Evolutionary conservation across 2,888 invertebrate species (phyloP), one percentile per base, ranked within the genome.

Genomic region (Alloplasta piceator): DNA sequence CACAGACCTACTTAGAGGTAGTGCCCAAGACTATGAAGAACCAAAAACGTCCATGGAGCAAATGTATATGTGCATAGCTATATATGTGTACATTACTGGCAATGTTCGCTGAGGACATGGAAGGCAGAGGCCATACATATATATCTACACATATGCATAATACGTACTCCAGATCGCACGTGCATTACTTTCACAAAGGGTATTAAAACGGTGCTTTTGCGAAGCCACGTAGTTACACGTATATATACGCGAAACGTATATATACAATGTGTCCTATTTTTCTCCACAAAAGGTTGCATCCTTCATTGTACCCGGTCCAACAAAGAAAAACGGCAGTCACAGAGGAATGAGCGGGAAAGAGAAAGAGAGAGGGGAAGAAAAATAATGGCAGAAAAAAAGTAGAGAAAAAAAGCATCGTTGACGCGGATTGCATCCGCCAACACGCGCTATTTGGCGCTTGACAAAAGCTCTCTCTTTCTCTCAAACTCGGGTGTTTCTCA

Each of bases 281-380:
- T 80, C 77, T 63, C 72, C 78, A 87, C 87, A 87, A 87, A 87
- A 85, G 87, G 83, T 83, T 85, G 85, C 84, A 86, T 85, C 86
- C 85, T 85, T 84, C 83, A 86, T 87, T 86, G 86, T 86, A 76
- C 78, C 66, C 55, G 12, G 72, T 60, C 80, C 81, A 82, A 87
- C 87, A 87, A 88, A 84, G 85, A 83, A 85, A 50, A 80, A 78
- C 71, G 75, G 26, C 73, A 73, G 58, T 58, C 36, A 58, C 43
- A 58, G 58, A 56, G 43, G 39, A 61, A 46, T 56, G 55, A 61
- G 77, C 36, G n/a, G 43, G 39, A 61, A 46, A 63, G 55, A 61
- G 77, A 38, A 10, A 16, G 46, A n/a, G 39, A 56, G 60, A 39
- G 50, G 6, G 39, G 50, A 55, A 3, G 36, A 52, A 70, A 66